Percentiles rank a stretch among this genome's conserved stretches.
Evolutionary conservation across 2,797 vertebrate genomes (phyloP).

Genomic region (Gallirallus australis): DNA sequence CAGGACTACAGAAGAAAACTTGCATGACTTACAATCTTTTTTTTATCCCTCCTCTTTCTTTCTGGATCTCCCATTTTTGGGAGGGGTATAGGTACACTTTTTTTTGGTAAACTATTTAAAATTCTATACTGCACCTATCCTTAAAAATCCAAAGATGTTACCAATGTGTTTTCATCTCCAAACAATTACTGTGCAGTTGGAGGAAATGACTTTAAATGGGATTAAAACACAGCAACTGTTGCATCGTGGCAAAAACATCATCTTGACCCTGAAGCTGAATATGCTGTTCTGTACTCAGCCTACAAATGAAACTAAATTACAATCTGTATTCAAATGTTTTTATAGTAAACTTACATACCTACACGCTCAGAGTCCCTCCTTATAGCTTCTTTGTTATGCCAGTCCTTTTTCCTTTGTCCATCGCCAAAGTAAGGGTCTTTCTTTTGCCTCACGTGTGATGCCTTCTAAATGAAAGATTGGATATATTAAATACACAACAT

Average conservation of each 20-base stretch:
- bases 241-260: neutral
- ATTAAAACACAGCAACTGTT: neutral
- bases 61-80: neutral
- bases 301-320: neutral
- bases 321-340: neutral
- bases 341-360: constrained; percentile 77
- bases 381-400: constrained; percentile 91
- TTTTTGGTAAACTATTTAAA: neutral
- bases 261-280: neutral
- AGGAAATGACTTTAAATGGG: neutral
- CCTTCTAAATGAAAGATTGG: constrained; percentile 77
- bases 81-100: neutral
- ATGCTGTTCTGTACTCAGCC: neutral
- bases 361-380: constrained; percentile 84
- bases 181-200: neutral
- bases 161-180: neutral
- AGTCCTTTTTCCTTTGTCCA: constrained; percentile 86
- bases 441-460: constrained; percentile 75
- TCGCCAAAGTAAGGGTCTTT: constrained; percentile 76
- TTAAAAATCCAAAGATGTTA: neutral
- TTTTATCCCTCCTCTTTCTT: neutral
- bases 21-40: neutral
- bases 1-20: neutral
- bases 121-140: neutral
- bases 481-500: neutral